Evolutionary conservation across 2,888 invertebrate species (phyloP), one percentile per base, ranked within the genome.

Genomic region (Mechanitis messenoides): DNA sequence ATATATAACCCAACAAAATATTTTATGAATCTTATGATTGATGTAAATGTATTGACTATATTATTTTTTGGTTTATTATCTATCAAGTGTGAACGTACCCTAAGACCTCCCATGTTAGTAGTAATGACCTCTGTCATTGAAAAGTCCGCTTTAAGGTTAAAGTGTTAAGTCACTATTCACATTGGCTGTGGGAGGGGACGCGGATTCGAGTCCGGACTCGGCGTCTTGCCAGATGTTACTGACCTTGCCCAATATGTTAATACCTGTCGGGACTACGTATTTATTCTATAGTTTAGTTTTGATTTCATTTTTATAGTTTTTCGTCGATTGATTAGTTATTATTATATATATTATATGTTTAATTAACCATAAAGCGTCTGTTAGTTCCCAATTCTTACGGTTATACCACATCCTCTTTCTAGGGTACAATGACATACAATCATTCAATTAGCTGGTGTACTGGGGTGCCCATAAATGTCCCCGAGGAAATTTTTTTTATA

Each of bases 341-440:
- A 20, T 20, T 20, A 20, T 20, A 20, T 20, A 35, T 35, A 35
- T 20, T 47, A 47, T 6, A 47, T 47, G n/a, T 20, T 47, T 20
- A 6, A 4, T 47, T 47, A 47, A 47, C n/a, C n/a, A n/a, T 47
- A 47, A n/a, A 20, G 35, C 35, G 35, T 35, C 35, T 35, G 56
- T 53, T 35, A 53, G 47, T 56, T 58, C 46, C 53, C 50, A 53
- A 59, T 59, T 60, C 63, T 71, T 69, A 65, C 79, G 72, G 85
- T 80, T 76, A 75, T 75, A 83, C 83, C 81, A 74, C 80, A 80
- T 75, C 77, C 77, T 76, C 73, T 65, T 77, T 66, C 72, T 67
- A 77, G 63, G 65, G 65, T 64, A 66, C 77, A 83, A 85, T 84
- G 84, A 84, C 74, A 74, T 69, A 67, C 78, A 85, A 84, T 85